Percentiles rank a stretch among this genome's conserved stretches.
phyloP scores from a whole-genome alignment of 2,797 vertebrate genomes.

The Siniperca obscura region DNA sequence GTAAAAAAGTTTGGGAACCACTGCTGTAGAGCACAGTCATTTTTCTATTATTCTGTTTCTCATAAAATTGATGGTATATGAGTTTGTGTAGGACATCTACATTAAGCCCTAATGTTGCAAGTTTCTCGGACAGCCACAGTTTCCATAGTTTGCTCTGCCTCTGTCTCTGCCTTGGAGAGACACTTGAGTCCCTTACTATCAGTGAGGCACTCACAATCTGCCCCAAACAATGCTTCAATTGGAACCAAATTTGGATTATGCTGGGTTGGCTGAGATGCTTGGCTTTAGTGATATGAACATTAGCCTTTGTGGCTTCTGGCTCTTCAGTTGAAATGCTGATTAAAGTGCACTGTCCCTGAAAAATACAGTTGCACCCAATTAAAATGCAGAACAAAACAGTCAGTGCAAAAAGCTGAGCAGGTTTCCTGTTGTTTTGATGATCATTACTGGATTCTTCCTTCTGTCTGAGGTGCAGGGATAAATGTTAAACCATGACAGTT shows the following conservation, averaged over 20 bases:
- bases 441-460: conserved; percentile 33
- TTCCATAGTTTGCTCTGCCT: conserved; percentile 4
- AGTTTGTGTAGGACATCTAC: conserved; percentile 2
- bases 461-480: conserved; percentile 16
- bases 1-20: neutral
- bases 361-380: conserved; percentile 62
- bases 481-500: conserved; percentile 21
- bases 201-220: conserved; percentile 29
- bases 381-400: conserved; percentile 56
- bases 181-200: conserved; percentile 29
- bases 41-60: neutral
- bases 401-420: conserved; percentile 12
- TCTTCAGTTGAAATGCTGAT: conserved; percentile 60
- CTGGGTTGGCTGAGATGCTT: conserved; percentile 38
- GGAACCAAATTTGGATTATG: conserved; percentile 29
- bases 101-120: conserved; percentile 7
- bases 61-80: conserved; percentile 1
- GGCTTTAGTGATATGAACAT: conserved; percentile 52
- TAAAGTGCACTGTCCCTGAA: conserved; percentile 57
- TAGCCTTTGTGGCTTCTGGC: conserved; percentile 49
- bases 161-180: conserved; percentile 20
- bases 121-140: conserved; percentile 6
- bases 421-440: conserved; percentile 30
- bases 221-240: conserved; percentile 36
- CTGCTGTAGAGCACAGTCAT: too few species aligned